Conservation (phyloP, 2,797 vertebrate species). For the Nothura maculosa region DNA sequence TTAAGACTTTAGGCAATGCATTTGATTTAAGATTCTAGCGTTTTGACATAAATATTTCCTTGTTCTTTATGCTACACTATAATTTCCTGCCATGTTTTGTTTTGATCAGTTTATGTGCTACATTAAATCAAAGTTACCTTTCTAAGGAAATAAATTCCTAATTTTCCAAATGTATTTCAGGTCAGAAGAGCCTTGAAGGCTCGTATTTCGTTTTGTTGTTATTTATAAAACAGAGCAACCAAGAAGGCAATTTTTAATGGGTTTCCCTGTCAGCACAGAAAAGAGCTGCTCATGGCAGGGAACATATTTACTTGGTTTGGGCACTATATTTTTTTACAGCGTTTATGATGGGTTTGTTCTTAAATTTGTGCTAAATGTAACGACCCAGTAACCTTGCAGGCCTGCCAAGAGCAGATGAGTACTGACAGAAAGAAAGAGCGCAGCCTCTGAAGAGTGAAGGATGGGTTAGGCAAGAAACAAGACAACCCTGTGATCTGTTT, state of each 20-base stretch:
- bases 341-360: background rate
- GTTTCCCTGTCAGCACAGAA: background rate
- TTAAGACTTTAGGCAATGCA: background rate
- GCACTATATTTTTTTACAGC: background rate
- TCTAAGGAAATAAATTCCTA: background rate
- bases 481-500: slow-evolving; percentile 31
- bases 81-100: slow-evolving; percentile 29
- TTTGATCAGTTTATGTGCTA: slow-evolving; percentile 27
- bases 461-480: background rate
- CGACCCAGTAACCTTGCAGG: background rate
- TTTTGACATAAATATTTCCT: background rate
- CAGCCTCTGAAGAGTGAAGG: background rate
- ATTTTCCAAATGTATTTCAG: slow-evolving; percentile 38
- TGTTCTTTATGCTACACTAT: background rate
- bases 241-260: background rate
- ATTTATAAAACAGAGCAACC: background rate
- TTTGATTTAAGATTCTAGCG: slow-evolving; percentile 2
- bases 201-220: background rate
- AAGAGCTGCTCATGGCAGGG: background rate
- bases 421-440: background rate
- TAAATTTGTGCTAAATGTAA: background rate
- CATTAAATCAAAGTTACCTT: slow-evolving; percentile 3
- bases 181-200: slow-evolving; percentile 22
- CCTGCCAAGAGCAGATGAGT: slow-evolving; percentile 2
- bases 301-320: background rate